Conservation (phyloP, 30 jellyfish, hydroid and myxozoan species). For the Rhopilema esculentum region DNA sequence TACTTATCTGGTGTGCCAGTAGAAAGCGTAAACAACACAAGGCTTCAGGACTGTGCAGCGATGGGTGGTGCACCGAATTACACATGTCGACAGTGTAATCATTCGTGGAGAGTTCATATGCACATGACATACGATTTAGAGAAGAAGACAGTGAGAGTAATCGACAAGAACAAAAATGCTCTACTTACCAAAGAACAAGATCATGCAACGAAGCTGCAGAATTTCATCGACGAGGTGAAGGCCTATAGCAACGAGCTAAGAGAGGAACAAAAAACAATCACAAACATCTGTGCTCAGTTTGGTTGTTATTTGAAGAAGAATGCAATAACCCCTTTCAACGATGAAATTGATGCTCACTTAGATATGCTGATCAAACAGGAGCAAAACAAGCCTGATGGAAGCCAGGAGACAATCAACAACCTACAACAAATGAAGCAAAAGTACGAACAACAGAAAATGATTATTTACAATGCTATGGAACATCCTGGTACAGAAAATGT, state of each 20-base stretch:
- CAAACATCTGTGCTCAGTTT: slow-evolving; percentile 67
- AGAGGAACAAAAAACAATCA: slow-evolving; percentile 42
- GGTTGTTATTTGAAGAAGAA: slow-evolving; percentile 73
- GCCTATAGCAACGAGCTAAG: slow-evolving; percentile 24
- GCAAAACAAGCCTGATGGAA: slow-evolving; percentile 19
- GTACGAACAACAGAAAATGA: slow-evolving; percentile 41
- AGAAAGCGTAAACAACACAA: slow-evolving; percentile 39
- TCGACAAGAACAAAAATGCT: slow-evolving; percentile 13
- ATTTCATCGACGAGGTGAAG: slow-evolving; percentile 11
- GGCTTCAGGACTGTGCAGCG: slow-evolving; percentile 55
- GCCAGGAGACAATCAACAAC: slow-evolving; percentile 29
- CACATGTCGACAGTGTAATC: slow-evolving; percentile 47
- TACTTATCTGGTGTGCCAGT: slow-evolving; percentile 57
- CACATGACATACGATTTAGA: slow-evolving; percentile 66
- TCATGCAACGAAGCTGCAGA: slow-evolving; percentile 10
- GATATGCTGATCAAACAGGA: slow-evolving; percentile 62
- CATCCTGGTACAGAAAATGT: slow-evolving; percentile 9
- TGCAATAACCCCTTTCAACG: slow-evolving; percentile 70
- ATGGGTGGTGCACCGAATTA: slow-evolving; percentile 23
- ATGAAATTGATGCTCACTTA: slow-evolving; percentile 64
- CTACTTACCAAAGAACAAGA: slow-evolving; percentile 13
- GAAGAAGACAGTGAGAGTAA: slow-evolving; percentile 27
- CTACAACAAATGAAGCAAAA: slow-evolving; percentile 29
- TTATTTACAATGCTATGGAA: slow-evolving; percentile 61
- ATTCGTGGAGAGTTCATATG: slow-evolving; percentile 70